Evolutionary conservation across 2,888 invertebrate genomes (phyloP), one percentile per base, ranked within the genome.

Genomic region (Scaptomyza cyrtandrae): DNA sequence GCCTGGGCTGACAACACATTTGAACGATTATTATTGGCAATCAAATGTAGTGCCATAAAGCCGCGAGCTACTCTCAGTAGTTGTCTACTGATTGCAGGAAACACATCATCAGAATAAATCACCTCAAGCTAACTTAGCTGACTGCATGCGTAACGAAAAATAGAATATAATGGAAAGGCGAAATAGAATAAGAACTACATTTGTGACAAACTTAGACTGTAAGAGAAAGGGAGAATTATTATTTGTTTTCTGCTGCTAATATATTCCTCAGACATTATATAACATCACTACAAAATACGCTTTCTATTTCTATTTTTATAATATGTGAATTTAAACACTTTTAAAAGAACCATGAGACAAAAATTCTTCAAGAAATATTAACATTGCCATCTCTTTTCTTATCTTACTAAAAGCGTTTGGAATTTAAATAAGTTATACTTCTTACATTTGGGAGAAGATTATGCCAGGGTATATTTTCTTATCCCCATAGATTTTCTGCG

Each of bases 11-110:
- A 53, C 60, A 61, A 48, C 58, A 63, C 41, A 61, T 39, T 55
- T 53, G 57, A 58, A 44, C 69, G 61, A 76, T 69, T 81, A 79
- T 85, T 85, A 86, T 84, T 86, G 82, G 49, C 87, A 86, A 84
- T 84, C 87, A 84, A 81, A 68, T 75, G 77, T 52, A 84, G 85
- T 86, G 85, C 72, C 63, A 77, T 50, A 69, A 57, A 43, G 78
- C 83, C 59, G 44, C 48, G 19, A 76, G 83, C 79, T 58, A 76
- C 39, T 41, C 46, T 61, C 64, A 31, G 63, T 54, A 19, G 63
- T 56, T 64, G 39, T 41, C 57, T 39, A 33, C 68, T 64, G 74
- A 71, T 75, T 71, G 61, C 57, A 63, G 76, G 63, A 71, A 71
- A 29, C 62, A 66, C 58, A 54, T 60, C 76, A 57, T 71, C 62